A percentile compares a stretch with the other conserved stretches of the same genome.
phyloP scores from a whole-genome alignment of 1,140 invertebrate species.

The Globodera rostochiensis region DNA sequence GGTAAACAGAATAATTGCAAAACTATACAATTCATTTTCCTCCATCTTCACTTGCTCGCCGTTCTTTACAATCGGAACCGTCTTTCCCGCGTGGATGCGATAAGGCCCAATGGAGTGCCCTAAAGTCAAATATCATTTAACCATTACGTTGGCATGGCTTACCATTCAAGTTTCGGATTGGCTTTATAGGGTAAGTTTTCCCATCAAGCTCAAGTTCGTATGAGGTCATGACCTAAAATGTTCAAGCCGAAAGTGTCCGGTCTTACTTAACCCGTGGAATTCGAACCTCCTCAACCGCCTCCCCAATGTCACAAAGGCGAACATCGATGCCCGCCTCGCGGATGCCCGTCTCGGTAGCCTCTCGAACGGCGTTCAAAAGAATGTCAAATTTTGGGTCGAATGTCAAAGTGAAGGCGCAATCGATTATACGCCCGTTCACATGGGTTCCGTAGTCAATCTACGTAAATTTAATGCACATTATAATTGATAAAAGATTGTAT shows the following conservation, averaged over 20 bases:
- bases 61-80: slow-evolving; percentile 98
- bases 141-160: not conserved
- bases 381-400: slow-evolving; percentile 97
- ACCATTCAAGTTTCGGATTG: slow-evolving; percentile 81
- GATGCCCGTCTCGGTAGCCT: slow-evolving; percentile 96
- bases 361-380: slow-evolving; percentile 89
- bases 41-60: slow-evolving; percentile 97
- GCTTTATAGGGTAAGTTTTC: slow-evolving; percentile 92
- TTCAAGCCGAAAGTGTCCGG: too few relatives aligned
- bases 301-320: slow-evolving; percentile 92
- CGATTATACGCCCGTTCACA: slow-evolving; percentile 95
- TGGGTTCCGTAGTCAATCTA: slow-evolving; percentile 91
- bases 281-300: slow-evolving; percentile 84
- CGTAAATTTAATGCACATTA: too few relatives aligned
- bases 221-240: slow-evolving; percentile 84
- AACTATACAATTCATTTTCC: slow-evolving; percentile 58
- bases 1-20: slow-evolving; percentile 66
- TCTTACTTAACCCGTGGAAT: not conserved
- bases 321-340: slow-evolving; percentile 92
- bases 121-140: slow-evolving; percentile 72
- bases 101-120: slow-evolving; percentile 97
- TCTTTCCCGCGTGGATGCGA: slow-evolving; percentile 97
- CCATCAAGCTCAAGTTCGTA: slow-evolving; percentile 98
- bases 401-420: slow-evolving; percentile 95
- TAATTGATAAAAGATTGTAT: too few relatives aligned